Percentiles rank a stretch among this genome's conserved stretches.
Evolutionary conservation across 2,797 vertebrate species (phyloP).

Genomic region (Antennarius maculatus): DNA sequence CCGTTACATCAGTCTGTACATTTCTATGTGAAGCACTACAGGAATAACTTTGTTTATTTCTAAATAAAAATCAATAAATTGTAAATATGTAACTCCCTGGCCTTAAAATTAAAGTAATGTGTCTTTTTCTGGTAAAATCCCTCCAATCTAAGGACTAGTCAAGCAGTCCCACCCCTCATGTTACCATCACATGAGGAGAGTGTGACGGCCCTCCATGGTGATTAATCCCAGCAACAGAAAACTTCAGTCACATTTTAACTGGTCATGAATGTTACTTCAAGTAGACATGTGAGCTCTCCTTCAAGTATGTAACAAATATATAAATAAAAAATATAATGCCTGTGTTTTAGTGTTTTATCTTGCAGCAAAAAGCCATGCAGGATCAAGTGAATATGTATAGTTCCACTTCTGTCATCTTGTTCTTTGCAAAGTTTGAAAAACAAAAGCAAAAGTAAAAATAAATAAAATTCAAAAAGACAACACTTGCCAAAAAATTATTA

Average conservation of each 20-base stretch:
- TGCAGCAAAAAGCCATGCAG: too few species aligned
- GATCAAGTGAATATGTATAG: too few species aligned
- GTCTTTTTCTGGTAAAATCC: slow-evolving; percentile 14
- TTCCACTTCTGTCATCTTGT: too few species aligned
- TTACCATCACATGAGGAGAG: slow-evolving; percentile 71
- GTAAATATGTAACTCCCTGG: slow-evolving; percentile 4
- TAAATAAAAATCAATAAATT: slow-evolving; percentile 24
- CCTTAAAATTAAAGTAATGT: slow-evolving; percentile 2
- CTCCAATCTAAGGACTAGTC: slow-evolving; percentile 21
- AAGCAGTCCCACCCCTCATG: slow-evolving; percentile 53
- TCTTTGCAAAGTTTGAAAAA: too few species aligned
- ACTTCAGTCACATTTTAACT: slow-evolving; percentile 17
- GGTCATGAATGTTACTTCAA: slow-evolving; percentile 9
- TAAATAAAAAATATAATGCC: too few species aligned
- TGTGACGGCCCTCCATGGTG: slow-evolving; percentile 47
- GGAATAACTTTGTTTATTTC: not conserved
- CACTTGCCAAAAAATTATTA: too few species aligned
- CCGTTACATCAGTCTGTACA: slow-evolving; percentile 1
- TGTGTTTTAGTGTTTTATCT: too few species aligned
- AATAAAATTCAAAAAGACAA: too few species aligned
- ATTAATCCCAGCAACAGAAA: slow-evolving; percentile 44
- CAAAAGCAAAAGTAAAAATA: too few species aligned
- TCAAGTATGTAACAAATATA: too few species aligned
- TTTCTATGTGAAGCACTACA: not conserved
- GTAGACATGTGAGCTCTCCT: not conserved